Conservation (phyloP, 2,113 vertebrate genomes). For the Sciurus niger region DNA sequence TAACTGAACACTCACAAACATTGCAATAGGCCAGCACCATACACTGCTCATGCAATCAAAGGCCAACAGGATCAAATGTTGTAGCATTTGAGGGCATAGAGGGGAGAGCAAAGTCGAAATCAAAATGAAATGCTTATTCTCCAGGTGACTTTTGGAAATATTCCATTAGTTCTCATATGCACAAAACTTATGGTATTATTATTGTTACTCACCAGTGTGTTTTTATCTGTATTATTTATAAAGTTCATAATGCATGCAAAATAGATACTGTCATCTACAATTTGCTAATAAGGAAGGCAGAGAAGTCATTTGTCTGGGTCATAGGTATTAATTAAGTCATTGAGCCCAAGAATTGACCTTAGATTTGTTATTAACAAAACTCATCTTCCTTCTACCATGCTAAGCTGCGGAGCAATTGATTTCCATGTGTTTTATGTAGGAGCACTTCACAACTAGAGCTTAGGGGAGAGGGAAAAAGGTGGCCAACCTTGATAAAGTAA, state of each 20-base stretch:
- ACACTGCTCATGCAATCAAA: constrained; percentile 36
- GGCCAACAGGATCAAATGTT: constrained; percentile 23
- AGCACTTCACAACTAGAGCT: neutral
- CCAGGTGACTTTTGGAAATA: neutral
- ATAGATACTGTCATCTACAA: neutral
- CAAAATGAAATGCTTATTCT: constrained; percentile 54
- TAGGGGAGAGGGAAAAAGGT: neutral
- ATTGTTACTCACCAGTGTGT: neutral
- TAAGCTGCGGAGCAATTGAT: constrained; percentile 37
- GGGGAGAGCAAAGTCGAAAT: constrained; percentile 27
- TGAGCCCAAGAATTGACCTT: neutral
- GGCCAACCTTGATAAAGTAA: neutral
- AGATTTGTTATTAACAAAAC: constrained; percentile 53
- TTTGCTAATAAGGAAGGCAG: neutral
- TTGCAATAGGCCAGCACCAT: constrained; percentile 30
- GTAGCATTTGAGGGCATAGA: neutral
- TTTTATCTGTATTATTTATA: constrained; percentile 19
- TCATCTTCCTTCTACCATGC: constrained; percentile 4
- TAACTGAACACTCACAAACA: constrained; percentile 67
- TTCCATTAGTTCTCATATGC: neutral
- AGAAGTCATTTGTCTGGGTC: neutral
- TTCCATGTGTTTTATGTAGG: constrained; percentile 58
- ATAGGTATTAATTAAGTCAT: neutral
- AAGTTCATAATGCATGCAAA: constrained; percentile 15
- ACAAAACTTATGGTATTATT: neutral